Conservation (phyloP, 2,888 invertebrate species). For the Schrankia costaestrigalis region DNA sequence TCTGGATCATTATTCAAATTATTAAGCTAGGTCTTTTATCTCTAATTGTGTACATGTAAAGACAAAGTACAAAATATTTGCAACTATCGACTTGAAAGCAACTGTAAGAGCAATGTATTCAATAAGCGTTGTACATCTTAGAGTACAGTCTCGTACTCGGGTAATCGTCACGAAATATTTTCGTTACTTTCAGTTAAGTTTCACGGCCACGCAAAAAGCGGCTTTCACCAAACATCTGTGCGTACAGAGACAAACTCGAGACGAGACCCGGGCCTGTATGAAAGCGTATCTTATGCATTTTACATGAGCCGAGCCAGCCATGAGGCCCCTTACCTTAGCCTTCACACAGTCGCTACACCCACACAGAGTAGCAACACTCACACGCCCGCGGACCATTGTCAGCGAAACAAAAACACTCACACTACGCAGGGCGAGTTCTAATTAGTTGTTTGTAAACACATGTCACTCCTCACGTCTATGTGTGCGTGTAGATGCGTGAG, state of each 20-base stretch:
- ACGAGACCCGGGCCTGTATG: conserved; percentile 46
- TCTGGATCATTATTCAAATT: no score
- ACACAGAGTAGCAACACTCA: conserved; percentile 32
- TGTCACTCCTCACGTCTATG: conserved; percentile 39
- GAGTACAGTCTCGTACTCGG: no score
- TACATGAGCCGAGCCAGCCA: conserved; percentile 76
- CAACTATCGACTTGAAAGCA: no score
- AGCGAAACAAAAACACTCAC: conserved; percentile 51
- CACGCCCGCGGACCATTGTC: conserved; percentile 36
- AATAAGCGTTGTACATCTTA: no score
- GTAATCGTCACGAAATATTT: conserved; percentile 25
- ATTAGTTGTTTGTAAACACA: conserved; percentile 75
- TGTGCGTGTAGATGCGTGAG: conserved; percentile 40
- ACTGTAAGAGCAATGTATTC: no score
- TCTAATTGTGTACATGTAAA: no score
- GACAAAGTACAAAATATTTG: no score
- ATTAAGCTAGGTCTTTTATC: no score
- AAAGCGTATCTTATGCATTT: conserved; percentile 83
- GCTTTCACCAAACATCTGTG: conserved; percentile 70
- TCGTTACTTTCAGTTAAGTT: conserved; percentile 39
- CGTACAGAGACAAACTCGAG: conserved; percentile 64
- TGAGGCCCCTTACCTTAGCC: conserved; percentile 39
- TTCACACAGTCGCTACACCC: conserved; percentile 34
- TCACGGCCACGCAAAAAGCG: conserved; percentile 56
- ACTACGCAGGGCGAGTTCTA: conserved; percentile 44